Conservation (phyloP, 2,888 invertebrate species). For the Dexiosoma caninum region DNA sequence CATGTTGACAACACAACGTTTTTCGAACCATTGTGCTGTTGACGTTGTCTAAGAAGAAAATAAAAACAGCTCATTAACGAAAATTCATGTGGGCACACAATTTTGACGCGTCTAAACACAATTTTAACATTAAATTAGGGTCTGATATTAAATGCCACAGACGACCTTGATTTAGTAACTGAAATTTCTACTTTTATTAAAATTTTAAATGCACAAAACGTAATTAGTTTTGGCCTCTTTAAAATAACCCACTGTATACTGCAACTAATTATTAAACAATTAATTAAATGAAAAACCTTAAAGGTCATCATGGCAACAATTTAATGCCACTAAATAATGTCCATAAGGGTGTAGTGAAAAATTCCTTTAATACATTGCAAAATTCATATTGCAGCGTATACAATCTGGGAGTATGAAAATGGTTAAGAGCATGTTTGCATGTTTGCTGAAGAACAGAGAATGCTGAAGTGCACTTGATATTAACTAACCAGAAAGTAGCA, state of each 20-base stretch:
- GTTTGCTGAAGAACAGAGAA: not conserved
- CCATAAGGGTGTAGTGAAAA: slow-evolving; percentile 23
- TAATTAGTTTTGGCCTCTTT: not conserved
- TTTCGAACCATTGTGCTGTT: too few relatives aligned
- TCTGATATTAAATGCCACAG: too few relatives aligned
- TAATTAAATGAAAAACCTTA: not conserved
- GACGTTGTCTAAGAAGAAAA: too few relatives aligned
- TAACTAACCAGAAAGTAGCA: slow-evolving; percentile 33
- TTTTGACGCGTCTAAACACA: too few relatives aligned
- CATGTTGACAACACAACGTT: too few relatives aligned
- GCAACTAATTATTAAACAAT: not conserved
- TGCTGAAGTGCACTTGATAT: slow-evolving; percentile 7
- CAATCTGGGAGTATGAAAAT: slow-evolving; percentile 7
- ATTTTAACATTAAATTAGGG: too few relatives aligned
- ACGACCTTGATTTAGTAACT: too few relatives aligned
- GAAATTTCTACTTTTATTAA: too few relatives aligned
- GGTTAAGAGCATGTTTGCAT: not conserved
- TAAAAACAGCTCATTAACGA: too few relatives aligned
- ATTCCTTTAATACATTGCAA: slow-evolving; percentile 3
- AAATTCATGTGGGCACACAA: too few relatives aligned
- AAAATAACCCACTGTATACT: not conserved
- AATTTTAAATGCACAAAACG: not conserved
- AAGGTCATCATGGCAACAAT: not conserved
- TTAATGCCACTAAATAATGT: slow-evolving; percentile 13
- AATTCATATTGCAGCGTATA: not conserved